Base-by-base conservation (phyloP, 2,888 invertebrate species). In the Pseudococcus longispinus region DNA sequence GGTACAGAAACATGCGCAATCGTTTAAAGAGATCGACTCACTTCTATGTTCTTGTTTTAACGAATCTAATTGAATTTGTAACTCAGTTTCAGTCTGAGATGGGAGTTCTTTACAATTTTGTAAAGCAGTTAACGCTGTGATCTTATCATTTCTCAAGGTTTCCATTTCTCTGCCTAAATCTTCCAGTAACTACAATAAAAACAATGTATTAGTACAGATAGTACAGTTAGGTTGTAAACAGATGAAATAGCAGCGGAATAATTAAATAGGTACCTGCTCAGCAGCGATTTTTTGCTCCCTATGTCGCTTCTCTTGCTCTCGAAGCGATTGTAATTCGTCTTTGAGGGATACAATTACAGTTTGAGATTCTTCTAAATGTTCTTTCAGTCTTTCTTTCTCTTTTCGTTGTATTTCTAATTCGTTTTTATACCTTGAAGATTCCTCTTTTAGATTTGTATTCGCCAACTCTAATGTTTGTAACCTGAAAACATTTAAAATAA, bases 21-120 rank as follows among this genome's bases (percentile, higher is more conserved):
- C 9, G 8, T 26, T 13, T 13, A 26, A 42, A 32, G 37, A 70
- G 44, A 74, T n/a, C 20, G 6, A 90, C 92, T 90, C 91, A 95
- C 95, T 93, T 92, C 94, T 94, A 90, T 96, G 96, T 90, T 94
- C 94, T 85, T 94, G 93, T 89, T 95, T 93, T 89, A 97, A 92
- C 89, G 93, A 91, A 85, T 93, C 92, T 88, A 97, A 92, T 91
- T 96, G 90, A 94, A 94, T 88, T 90, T 95, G 93, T 88, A 95
- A 93, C 88, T 94, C 95, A 32, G 93, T 92, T 89, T 93, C 93
- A 88, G 93, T 92, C 11, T 87, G 93, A 92, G 90, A 94, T 90
- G 89, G 94, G 32, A 83, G 20, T 15, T 93, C 85, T 93, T 93
- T 18, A 92, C 92, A 74, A 91, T 90, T 87, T 89, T 90, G 88